Evolutionary conservation across 2,888 invertebrate species (phyloP).

Genomic region (Leucophora obtusa): DNA sequence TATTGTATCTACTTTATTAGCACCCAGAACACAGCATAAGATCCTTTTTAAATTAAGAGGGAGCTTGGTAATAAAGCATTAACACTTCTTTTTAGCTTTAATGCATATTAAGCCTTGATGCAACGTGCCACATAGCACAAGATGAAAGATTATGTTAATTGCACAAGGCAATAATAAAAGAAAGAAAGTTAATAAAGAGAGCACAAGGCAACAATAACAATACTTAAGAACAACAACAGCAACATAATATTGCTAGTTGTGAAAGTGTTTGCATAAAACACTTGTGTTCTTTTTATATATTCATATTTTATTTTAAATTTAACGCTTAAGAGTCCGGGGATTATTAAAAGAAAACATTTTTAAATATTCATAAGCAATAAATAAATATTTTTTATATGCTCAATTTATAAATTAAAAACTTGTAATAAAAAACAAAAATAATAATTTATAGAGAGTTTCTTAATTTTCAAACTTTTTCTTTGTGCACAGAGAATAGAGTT

Average conservation of each 20-base stretch:
- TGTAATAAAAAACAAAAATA: too few relatives aligned
- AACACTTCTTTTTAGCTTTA: slow-evolving; percentile 48
- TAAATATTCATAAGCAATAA: slow-evolving; percentile 59
- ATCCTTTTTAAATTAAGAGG: slow-evolving; percentile 44
- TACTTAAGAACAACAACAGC: slow-evolving; percentile 19
- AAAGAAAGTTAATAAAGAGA: slow-evolving; percentile 8
- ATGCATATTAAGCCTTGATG: slow-evolving; percentile 36
- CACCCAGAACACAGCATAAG: background rate
- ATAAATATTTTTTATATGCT: slow-evolving; percentile 27
- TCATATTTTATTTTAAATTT: slow-evolving; percentile 9
- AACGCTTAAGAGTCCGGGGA: slow-evolving; percentile 37
- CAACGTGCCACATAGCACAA: slow-evolving; percentile 39
- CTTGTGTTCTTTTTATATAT: background rate
- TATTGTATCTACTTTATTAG: background rate
- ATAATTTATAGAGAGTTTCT: too few relatives aligned
- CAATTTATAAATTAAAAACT: too few relatives aligned
- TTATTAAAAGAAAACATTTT: slow-evolving; percentile 58
- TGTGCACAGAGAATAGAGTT: too few relatives aligned
- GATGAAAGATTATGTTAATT: slow-evolving; percentile 57
- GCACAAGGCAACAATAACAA: slow-evolving; percentile 9
- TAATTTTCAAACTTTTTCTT: too few relatives aligned
- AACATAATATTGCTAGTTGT: background rate
- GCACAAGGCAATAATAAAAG: slow-evolving; percentile 43
- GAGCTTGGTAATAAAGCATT: slow-evolving; percentile 58
- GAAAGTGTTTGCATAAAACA: slow-evolving; percentile 22